A percentile compares a stretch with the other conserved stretches of the same genome.
phyloP scores from a whole-genome alignment of 2,113 vertebrate species.

The Bubalus kerabau region DNA sequence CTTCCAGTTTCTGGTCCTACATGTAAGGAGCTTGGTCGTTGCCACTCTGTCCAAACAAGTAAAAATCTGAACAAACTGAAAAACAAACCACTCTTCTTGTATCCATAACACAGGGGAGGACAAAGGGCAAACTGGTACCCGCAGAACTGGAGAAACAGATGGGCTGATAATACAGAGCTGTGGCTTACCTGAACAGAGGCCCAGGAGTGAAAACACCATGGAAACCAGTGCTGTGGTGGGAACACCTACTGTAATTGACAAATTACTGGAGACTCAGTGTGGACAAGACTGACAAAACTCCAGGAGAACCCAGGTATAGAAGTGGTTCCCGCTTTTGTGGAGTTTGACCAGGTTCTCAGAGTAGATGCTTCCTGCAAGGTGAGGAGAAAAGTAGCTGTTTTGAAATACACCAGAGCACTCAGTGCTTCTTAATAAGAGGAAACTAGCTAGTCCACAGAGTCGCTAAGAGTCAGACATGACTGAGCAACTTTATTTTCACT shows the following conservation, averaged over 20 bases:
- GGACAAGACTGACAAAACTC: not conserved
- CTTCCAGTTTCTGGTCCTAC: not conserved
- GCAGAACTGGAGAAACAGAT: not conserved
- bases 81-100: not conserved
- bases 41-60: not conserved
- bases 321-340: not conserved
- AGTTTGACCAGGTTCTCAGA: not conserved
- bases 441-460: no score
- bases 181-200: not conserved
- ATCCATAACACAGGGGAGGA: not conserved
- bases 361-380: not conserved
- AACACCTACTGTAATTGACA: not conserved
- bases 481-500: no score
- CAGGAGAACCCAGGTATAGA: not conserved
- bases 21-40: not conserved
- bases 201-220: rapidly evolving
- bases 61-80: not conserved
- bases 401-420: not conserved
- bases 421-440: not conserved
- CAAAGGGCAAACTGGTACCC: rapidly evolving
- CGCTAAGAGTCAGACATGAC: no score
- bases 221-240: not conserved
- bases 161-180: not conserved
- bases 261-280: not conserved
- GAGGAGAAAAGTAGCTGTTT: not conserved